Conservation (phyloP, 2,113 vertebrate genomes). For the Sciurus niger region DNA sequence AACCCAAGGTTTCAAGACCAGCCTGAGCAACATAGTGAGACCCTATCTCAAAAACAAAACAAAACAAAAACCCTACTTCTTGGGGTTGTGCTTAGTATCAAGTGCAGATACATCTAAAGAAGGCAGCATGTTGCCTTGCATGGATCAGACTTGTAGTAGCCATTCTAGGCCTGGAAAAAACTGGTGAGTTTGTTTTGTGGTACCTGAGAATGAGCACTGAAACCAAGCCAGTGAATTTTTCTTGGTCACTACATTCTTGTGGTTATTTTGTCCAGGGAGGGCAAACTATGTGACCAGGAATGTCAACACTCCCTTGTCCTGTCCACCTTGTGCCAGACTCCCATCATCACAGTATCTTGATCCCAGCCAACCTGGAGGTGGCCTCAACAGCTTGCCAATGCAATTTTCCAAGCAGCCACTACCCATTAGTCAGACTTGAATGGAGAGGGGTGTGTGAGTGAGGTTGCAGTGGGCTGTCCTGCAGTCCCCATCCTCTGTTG, state of each 20-base stretch:
- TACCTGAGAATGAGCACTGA: conserved; percentile 19
- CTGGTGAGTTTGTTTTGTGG: neutral
- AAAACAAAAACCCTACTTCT: neutral
- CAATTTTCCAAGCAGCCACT: neutral
- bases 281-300: neutral
- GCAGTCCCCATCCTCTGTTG: neutral
- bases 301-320: neutral
- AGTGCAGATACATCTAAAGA: neutral
- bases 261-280: neutral
- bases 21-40: neutral
- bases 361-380: neutral
- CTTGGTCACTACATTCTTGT: conserved; percentile 5
- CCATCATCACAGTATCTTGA: neutral
- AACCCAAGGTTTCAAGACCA: neutral
- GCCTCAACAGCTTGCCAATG: neutral
- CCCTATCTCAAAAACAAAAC: neutral
- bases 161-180: conserved; percentile 33
- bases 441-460: neutral
- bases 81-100: conserved; percentile 27
- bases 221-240: neutral
- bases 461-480: neutral
- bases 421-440: neutral
- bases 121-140: neutral
- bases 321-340: neutral
- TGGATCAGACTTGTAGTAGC: neutral